phyloP scores from a whole-genome alignment of 2,113 vertebrate species.

The Carlito syrichta region DNA sequence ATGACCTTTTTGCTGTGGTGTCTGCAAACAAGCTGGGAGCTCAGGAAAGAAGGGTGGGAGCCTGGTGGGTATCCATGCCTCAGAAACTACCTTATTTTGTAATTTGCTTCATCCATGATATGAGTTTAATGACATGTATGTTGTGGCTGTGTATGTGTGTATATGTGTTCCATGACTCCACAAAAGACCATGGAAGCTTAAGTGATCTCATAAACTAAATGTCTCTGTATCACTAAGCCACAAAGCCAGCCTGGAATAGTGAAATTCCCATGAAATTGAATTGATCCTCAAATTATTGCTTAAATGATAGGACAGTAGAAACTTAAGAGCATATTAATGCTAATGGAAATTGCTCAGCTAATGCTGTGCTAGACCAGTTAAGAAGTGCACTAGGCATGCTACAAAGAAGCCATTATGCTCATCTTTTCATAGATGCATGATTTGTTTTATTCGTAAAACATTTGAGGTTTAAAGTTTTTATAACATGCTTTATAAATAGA shows the following conservation, averaged over 20 bases:
- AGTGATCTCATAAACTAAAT: conserved; percentile 13
- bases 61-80: neutral
- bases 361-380: neutral
- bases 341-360: conserved; percentile 55
- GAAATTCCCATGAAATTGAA: conserved; percentile 72
- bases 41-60: neutral
- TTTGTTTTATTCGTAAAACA: conserved; percentile 79
- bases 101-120: conserved; percentile 13
- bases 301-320: conserved; percentile 68
- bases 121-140: neutral
- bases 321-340: conserved; percentile 66
- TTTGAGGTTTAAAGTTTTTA: conserved; percentile 71
- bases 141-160: neutral
- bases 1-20: neutral
- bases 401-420: conserved; percentile 55
- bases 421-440: conserved; percentile 64
- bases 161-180: neutral
- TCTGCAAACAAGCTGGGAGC: neutral
- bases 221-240: neutral
- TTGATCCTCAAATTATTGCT: conserved; percentile 70
- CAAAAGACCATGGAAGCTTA: neutral
- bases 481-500: conserved; percentile 64
- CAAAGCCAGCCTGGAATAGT: conserved; percentile 39
- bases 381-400: conserved; percentile 26
- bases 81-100: conserved; percentile 32